Base-by-base conservation (phyloP, 1,140 invertebrate genomes). In the Polypedilum vanderplanki region DNA sequence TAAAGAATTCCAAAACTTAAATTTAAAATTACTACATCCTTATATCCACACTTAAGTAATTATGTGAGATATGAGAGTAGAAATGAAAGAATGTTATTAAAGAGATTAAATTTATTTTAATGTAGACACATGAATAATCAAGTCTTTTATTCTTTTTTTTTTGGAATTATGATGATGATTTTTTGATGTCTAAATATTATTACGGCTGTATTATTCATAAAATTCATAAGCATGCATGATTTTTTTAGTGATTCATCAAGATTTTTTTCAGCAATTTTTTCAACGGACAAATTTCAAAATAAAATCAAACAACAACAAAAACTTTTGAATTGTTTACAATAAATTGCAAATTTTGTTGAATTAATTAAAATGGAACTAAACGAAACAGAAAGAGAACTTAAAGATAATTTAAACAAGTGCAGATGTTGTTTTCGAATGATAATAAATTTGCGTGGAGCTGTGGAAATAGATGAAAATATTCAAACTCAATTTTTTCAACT, bases 71-170 rank as follows among this genome's bases (percentile, higher is more conserved):
- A 8, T 15, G 41, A 9, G 46, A 57, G n/a, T 57, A n/a, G n/a
- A 15, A 15, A 57, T 4, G 15, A 57, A 57, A 57, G 46, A 57
- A 57, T 57, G n/a, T 33, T 33, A 33, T 33, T n/a, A 57, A 57
- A 57, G 46, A 57, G 46, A 57, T 57, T 57, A 57, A 57, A 57
- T 57, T 57, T 57, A 57, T 57, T 57, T 57, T 57, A 57, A 57
- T 57, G 46, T 57, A 57, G 46, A 57, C 46, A 57, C 46, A n/a
- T 57, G 4, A 57, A 57, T 1, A 57, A 57, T 3, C 15, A 3
- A n/a, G 46, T 57, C 9, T 57, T 15, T 57, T 15, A 57, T 57
- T 12, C 12, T 46, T 46, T 46, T 46, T 33, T 46, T 15, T 12
- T 12, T 12, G 4, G 1, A 4, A n/a, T 57, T 8, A 12, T 57